Evolutionary conservation across 1,140 invertebrate genomes (phyloP).

Genomic region (Lordiphosa clarofinis): DNA sequence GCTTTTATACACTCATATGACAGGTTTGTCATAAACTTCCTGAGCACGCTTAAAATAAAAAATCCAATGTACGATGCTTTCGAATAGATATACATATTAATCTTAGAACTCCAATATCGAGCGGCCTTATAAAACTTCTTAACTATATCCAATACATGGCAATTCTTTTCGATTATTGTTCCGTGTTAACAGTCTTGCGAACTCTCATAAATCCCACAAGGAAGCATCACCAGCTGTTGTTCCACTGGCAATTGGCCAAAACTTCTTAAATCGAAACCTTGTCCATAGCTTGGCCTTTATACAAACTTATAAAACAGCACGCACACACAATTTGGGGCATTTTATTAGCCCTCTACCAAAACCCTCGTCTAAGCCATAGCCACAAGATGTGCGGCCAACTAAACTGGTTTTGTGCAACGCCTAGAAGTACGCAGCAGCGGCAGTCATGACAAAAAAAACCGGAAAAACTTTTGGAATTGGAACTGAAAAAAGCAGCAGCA

Average conservation of each 20-base stretch:
- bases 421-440: constrained; percentile 27
- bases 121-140: too few species aligned
- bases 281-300: constrained; percentile 3
- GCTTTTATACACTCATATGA: too few species aligned
- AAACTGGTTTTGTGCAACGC: constrained; percentile 15
- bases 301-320: constrained; percentile 39
- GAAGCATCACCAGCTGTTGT: not conserved
- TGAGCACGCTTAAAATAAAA: too few species aligned
- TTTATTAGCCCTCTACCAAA: constrained; percentile 38
- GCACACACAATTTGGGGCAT: constrained; percentile 46
- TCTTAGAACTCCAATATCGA: too few species aligned
- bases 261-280: constrained; percentile 7
- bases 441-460: constrained; percentile 42
- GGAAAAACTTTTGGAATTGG: constrained; percentile 27
- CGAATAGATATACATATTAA: too few species aligned
- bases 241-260: not conserved
- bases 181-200: not conserved
- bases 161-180: too few species aligned
- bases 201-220: constrained; percentile 4
- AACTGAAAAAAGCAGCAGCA: constrained; percentile 16
- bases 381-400: constrained; percentile 45
- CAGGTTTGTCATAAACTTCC: too few species aligned
- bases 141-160: too few species aligned
- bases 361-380: constrained; percentile 28
- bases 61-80: too few species aligned